Evolutionary conservation across 1,140 invertebrate species (phyloP), one percentile per base, ranked within the genome.

Genomic region (Magallana gigas): DNA sequence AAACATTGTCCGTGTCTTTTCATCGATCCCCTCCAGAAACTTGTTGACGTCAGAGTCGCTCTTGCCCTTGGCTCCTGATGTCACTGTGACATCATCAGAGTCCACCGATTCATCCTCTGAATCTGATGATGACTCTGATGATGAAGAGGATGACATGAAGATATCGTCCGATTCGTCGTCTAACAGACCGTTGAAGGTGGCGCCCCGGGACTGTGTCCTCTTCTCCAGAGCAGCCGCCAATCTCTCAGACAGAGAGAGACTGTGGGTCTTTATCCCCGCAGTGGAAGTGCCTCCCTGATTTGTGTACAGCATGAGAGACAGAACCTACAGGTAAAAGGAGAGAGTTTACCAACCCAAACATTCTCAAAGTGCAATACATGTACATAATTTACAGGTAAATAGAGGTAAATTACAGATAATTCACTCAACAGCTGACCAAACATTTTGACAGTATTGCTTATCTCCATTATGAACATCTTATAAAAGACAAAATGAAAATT

Each of bases 291-390:
- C 92, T 14, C 92, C 92, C 58, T 93, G 92, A 59, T 92, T 90
- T 11, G 92, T 94, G 89, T 94, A 94, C 71, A 93, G 85, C 92
- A 94, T 94, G 84, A 94, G 91, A 29, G 94, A 93, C 14, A 94
- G 88, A 56, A 94, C 92, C 94, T 94, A 81, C 3, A 82, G 76
- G 58, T 12, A 84, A 14, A 11, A 48, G 36, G 36, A 48, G 36
- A 48, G 5, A 48, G 36, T 48, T 36, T 48, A 48, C 36, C 36
- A 2, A 48, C 23, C 23, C 23, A 23, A 23, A 23, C 23, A 23
- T 23, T 23, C 23, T 23, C 0, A 23, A 1, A 23, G 23, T 23
- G 23, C 23, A 23, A 23, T 23, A 23, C 23, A 23, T 23, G 23
- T 23, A 23, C 23, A 23, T 23, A 23, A 23, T 23, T 23, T 23